phyloP scores from a whole-genome alignment of 2,797 vertebrate species.

The Hippocampus kuda region DNA sequence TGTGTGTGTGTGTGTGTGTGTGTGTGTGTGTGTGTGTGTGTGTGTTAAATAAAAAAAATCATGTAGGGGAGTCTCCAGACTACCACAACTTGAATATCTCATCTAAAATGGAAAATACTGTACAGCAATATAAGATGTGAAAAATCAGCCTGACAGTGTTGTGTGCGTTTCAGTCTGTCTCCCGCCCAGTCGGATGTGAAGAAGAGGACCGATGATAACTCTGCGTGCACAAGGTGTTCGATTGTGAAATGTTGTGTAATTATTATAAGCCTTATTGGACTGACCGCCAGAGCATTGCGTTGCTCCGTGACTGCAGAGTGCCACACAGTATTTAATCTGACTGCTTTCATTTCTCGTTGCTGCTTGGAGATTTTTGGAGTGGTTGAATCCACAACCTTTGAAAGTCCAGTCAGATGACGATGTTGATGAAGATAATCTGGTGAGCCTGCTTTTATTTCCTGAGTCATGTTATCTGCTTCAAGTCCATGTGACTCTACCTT shows the following conservation, averaged over 20 bases:
- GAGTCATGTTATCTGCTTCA: neutral
- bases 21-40: too few species aligned
- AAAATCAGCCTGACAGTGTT: neutral
- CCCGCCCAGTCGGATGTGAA: conserved; percentile 2
- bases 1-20: too few species aligned
- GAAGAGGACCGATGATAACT: conserved; percentile 11
- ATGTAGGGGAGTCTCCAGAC: neutral
- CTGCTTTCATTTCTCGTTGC: neutral
- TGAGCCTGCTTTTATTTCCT: conserved; percentile 3
- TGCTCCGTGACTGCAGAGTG: neutral
- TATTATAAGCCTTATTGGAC: neutral
- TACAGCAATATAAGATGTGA: neutral
- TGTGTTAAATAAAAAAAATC: neutral
- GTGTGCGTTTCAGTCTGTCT: neutral
- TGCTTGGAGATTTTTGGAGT: conserved; percentile 54
- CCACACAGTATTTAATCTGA: neutral
- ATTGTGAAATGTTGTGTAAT: neutral
- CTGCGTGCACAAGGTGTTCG: conserved; percentile 29
- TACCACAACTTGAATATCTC: neutral
- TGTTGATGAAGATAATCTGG: conserved; percentile 8
- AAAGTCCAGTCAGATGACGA: conserved; percentile 22
- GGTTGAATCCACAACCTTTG: conserved; percentile 60
- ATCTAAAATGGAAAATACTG: neutral
- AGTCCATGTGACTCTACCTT: neutral
- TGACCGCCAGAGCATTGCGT: neutral